These are phyloP conservation scores for Lepidotrigona ventralis DNA, from an alignment of 1,140 invertebrate species.

Conservation along the genomic window DNA sequence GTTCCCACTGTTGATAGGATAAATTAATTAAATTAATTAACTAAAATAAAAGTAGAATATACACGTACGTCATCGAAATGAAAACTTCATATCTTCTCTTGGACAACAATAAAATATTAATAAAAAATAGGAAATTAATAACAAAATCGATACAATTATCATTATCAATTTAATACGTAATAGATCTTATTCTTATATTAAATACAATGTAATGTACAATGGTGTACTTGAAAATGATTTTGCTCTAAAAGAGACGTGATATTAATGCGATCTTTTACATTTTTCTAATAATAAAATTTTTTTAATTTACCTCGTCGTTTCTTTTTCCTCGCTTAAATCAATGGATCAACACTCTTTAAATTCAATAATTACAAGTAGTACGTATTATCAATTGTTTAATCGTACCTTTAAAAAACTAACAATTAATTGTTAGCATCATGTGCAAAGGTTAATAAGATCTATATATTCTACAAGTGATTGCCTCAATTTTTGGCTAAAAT, in stretches of 20 bases:
- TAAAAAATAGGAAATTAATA: not conserved
- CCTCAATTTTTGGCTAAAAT: not conserved
- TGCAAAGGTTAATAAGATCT: not conserved
- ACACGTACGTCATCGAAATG: no score
- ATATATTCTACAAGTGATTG: not conserved
- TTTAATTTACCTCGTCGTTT: not conserved
- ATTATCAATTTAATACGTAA: constrained; percentile 20
- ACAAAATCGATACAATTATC: not conserved
- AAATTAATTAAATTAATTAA: no score
- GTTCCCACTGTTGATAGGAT: no score
- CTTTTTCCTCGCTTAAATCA: not conserved
- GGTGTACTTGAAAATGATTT: constrained; percentile 19
- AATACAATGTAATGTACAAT: constrained; percentile 1
- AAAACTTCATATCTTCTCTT: no score
- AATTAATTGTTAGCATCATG: not conserved
- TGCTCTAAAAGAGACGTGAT: not conserved
- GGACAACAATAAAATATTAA: not conserved
- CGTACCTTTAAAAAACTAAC: not conserved
- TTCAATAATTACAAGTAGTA: not conserved
- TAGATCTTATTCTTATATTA: constrained; percentile 4
- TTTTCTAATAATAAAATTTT: not conserved
- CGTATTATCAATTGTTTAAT: not conserved
- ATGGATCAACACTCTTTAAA: not conserved
- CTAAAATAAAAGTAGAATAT: no score
- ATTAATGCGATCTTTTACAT: not conserved